These are phyloP conservation scores for Mimas tiliae DNA, from an alignment of 2,888 invertebrate species.

Conservation along the genomic window DNA sequence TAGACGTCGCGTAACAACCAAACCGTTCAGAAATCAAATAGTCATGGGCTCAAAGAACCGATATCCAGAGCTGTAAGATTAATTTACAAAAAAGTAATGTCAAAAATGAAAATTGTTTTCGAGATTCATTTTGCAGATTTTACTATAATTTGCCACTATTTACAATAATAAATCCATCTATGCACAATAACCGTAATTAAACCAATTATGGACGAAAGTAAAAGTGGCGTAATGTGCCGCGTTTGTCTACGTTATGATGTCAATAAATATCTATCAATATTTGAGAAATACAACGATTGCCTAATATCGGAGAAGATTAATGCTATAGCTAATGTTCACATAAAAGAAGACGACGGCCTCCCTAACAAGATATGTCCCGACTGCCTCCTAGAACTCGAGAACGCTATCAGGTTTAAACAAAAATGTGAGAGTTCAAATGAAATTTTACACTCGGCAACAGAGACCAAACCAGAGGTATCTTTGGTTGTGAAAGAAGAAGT, in stretches of 20 bases:
- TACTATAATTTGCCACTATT: not conserved
- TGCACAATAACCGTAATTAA: not conserved
- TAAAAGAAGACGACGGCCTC: conserved; percentile 61
- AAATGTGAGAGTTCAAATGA: conserved; percentile 64
- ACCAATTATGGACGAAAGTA: conserved; percentile 43
- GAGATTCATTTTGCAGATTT: not conserved
- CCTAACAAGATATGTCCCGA: conserved; percentile 65
- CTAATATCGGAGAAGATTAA: conserved; percentile 61
- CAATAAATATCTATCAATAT: conserved; percentile 58
- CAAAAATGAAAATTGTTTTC: not conserved
- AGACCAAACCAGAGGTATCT: not conserved
- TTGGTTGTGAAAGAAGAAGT: conserved; percentile 20
- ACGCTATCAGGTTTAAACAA: conserved; percentile 61
- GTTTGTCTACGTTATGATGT: conserved; percentile 56
- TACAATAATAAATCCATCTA: not conserved
- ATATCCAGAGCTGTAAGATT: too few relatives aligned
- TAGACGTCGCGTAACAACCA: too few relatives aligned
- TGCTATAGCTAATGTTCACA: conserved; percentile 59
- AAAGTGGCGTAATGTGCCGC: conserved; percentile 55
- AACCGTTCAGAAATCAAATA: too few relatives aligned
- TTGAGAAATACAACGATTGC: conserved; percentile 57
- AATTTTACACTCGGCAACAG: conserved; percentile 39
- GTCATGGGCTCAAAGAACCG: too few relatives aligned
- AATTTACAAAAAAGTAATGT: too few relatives aligned
- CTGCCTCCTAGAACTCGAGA: conserved; percentile 65